Conservation (phyloP, 1,140 invertebrate genomes). For the Triops longicaudatus region DNA sequence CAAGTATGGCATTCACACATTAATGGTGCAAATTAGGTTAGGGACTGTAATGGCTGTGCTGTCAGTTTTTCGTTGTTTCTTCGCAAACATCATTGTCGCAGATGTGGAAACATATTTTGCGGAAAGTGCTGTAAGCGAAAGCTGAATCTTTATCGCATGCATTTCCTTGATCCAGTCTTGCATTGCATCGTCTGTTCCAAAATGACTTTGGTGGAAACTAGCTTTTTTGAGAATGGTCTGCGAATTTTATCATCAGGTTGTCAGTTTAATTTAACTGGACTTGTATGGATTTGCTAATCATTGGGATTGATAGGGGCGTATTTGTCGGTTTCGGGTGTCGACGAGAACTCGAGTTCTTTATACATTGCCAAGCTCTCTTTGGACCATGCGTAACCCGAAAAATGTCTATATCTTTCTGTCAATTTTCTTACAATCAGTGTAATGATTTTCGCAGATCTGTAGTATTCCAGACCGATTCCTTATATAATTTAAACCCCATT, state of each 20-base stretch:
- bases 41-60: neutral
- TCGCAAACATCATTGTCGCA: slow-evolving; percentile 1
- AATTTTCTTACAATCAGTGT: neutral
- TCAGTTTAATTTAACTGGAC: neutral
- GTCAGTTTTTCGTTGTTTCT: neutral
- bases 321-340: neutral
- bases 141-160: neutral
- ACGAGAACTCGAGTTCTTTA: neutral
- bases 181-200: neutral
- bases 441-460: neutral
- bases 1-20: neutral
- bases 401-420: neutral
- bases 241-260: neutral
- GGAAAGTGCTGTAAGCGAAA: neutral
- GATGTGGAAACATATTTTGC: neutral
- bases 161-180: neutral
- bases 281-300: neutral
- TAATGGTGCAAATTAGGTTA: neutral
- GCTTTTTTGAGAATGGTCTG: neutral
- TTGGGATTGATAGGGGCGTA: neutral
- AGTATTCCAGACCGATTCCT: neutral
- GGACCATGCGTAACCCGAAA: neutral
- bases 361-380: neutral
- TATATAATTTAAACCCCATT: neutral
- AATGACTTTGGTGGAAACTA: neutral